These are phyloP conservation scores for Tarsius wallacei DNA, from an alignment of 2,797 vertebrate species.

Conservation along the genomic window DNA sequence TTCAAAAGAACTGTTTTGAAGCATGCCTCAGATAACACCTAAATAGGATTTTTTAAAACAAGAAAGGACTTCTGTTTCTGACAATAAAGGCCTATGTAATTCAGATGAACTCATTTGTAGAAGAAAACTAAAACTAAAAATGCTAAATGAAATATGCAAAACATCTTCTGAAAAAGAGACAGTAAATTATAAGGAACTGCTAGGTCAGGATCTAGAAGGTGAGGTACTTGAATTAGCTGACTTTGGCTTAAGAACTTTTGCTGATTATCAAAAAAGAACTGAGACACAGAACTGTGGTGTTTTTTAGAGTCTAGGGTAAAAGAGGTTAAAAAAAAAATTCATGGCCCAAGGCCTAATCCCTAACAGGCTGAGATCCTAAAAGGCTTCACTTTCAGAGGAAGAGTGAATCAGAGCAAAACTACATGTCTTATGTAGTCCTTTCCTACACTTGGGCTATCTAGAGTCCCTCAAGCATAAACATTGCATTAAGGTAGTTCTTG, in stretches of 20 bases:
- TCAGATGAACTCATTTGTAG: not conserved
- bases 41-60: not conserved
- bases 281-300: not conserved
- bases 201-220: constrained; percentile 1
- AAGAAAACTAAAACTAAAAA: constrained; percentile 19
- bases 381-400: not conserved
- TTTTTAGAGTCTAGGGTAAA: not conserved
- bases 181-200: constrained; percentile 24
- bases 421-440: not conserved
- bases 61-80: constrained; percentile 25
- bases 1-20: constrained; percentile 25
- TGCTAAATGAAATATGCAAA: constrained; percentile 24
- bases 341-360: not conserved
- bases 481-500: not conserved
- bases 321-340: not conserved
- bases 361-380: not conserved
- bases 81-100: constrained; percentile 22
- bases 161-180: not conserved
- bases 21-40: not conserved
- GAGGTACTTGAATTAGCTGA: not conserved
- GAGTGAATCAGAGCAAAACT: not conserved
- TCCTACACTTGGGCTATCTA: not conserved
- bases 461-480: not conserved
- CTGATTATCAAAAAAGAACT: not conserved
- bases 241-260: not conserved